These are phyloP conservation scores for Lasioglossum marginatum DNA, from an alignment of 2,888 invertebrate species.

Conservation along the genomic window DNA sequence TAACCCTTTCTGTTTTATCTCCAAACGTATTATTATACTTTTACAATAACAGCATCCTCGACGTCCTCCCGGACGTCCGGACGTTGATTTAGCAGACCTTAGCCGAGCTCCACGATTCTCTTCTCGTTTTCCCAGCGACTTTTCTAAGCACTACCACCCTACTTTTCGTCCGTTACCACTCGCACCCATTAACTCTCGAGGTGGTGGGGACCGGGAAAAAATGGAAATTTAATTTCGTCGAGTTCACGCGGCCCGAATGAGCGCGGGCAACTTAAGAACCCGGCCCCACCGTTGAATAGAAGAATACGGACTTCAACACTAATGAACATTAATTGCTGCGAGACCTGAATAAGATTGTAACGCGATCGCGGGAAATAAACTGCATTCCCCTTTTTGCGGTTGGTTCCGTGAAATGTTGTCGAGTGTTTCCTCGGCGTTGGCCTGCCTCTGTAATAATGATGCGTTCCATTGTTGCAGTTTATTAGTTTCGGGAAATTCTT, in stretches of 20 bases:
- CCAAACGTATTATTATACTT: background rate
- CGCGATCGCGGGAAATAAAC: conserved; percentile 52
- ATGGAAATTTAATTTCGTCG: conserved; percentile 53
- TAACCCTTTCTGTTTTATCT: background rate
- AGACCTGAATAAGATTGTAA: conserved; percentile 60
- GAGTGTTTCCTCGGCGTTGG: conserved; percentile 40
- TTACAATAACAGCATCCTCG: background rate
- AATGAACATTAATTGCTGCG: conserved; percentile 62
- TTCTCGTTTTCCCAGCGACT: background rate
- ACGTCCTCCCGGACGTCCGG: background rate
- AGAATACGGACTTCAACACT: conserved; percentile 56
- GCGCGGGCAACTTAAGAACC: conserved; percentile 49
- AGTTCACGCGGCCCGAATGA: conserved; percentile 33
- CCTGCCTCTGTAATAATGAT: conserved; percentile 30
- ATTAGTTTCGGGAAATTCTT: conserved; percentile 17
- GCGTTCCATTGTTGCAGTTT: conserved; percentile 29
- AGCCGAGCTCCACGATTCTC: background rate
- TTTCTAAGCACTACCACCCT: conserved; percentile 34
- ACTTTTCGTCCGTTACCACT: background rate
- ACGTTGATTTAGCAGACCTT: background rate
- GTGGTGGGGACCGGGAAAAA: conserved; percentile 13
- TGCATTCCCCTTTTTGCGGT: conserved; percentile 36
- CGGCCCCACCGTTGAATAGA: conserved; percentile 35
- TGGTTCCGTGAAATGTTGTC: conserved; percentile 34
- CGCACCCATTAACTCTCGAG: background rate